Conservation (phyloP, 1,140 invertebrate genomes). For the Orchesella cincta region DNA sequence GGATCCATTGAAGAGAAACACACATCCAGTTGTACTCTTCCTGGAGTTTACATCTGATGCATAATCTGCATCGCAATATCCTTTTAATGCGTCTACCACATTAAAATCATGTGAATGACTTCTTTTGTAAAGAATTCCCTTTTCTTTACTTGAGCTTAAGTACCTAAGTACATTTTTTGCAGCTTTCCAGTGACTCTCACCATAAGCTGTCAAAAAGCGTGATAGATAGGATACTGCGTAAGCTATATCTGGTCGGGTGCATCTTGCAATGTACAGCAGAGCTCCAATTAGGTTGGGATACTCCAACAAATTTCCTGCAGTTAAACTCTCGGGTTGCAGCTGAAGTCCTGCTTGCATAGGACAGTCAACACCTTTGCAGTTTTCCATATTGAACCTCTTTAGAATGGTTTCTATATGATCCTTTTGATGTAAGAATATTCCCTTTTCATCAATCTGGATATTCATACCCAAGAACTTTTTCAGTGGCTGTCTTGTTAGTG, state of each 20-base stretch:
- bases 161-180: constrained; percentile 37
- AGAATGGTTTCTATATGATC: constrained; percentile 54
- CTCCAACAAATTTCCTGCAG: constrained; percentile 32
- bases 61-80: constrained; percentile 43
- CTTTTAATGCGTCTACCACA: constrained; percentile 9
- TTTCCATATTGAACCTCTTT: constrained; percentile 52
- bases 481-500: constrained; percentile 42
- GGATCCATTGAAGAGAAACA: constrained; percentile 51
- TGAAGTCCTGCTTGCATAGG: constrained; percentile 38
- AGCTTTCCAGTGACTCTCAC: constrained; percentile 32
- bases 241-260: constrained; percentile 47
- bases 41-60: constrained; percentile 41
- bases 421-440: constrained; percentile 36
- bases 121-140: constrained; percentile 31
- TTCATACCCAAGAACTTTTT: constrained; percentile 53
- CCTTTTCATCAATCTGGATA: constrained; percentile 43
- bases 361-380: constrained; percentile 51
- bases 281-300: constrained; percentile 41
- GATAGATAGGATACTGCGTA: constrained; percentile 55
- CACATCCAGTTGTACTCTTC: constrained; percentile 52
- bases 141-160: constrained; percentile 17
- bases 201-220: constrained; percentile 24
- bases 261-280: constrained; percentile 34
- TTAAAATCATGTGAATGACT: background rate
- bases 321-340: constrained; percentile 34